Conservation (phyloP, 1,140 invertebrate genomes). For the Adoxophyes honmai region DNA sequence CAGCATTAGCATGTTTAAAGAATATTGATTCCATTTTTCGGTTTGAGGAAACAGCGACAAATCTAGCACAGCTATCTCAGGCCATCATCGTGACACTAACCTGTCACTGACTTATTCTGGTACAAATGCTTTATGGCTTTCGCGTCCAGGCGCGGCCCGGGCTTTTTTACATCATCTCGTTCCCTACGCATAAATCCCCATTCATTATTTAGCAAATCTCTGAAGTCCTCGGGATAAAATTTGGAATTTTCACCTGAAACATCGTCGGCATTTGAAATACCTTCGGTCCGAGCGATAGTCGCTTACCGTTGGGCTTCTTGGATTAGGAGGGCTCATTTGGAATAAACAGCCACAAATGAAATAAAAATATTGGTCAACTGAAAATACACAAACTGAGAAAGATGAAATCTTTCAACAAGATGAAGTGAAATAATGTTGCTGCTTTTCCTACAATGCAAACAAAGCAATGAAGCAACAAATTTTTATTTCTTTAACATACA, state of each 20-base stretch:
- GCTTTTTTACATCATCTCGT: conserved; percentile 96
- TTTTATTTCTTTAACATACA: conserved; percentile 36
- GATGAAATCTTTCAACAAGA: conserved; percentile 24
- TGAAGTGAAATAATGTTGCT: conserved; percentile 36
- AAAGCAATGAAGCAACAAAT: conserved; percentile 51
- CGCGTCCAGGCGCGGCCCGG: conserved; percentile 86
- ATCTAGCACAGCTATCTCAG: conserved; percentile 51
- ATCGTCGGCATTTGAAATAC: conserved; percentile 59
- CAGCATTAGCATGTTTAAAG: conserved; percentile 31
- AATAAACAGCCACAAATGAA: conserved; percentile 29
- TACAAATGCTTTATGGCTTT: conserved; percentile 68
- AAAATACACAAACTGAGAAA: conserved; percentile 28
- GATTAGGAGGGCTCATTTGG: conserved; percentile 26
- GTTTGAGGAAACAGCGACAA: conserved; percentile 53
- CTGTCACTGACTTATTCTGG: conserved; percentile 71
- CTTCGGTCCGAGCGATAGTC: conserved; percentile 33
- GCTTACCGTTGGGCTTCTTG: conserved; percentile 20
- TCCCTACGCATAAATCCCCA: conserved; percentile 90
- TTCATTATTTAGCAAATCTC: conserved; percentile 76
- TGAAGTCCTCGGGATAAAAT: conserved; percentile 71
- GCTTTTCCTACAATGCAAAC: conserved; percentile 45
- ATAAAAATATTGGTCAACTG: conserved; percentile 26
- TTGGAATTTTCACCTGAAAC: conserved; percentile 75
- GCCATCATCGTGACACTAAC: conserved; percentile 67
- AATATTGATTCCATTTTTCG: conserved; percentile 17